Evolutionary conservation across 64 coral and sea anemone species (phyloP), one percentile per base, ranked within the genome.

Genomic region (Anthopleura sola): DNA sequence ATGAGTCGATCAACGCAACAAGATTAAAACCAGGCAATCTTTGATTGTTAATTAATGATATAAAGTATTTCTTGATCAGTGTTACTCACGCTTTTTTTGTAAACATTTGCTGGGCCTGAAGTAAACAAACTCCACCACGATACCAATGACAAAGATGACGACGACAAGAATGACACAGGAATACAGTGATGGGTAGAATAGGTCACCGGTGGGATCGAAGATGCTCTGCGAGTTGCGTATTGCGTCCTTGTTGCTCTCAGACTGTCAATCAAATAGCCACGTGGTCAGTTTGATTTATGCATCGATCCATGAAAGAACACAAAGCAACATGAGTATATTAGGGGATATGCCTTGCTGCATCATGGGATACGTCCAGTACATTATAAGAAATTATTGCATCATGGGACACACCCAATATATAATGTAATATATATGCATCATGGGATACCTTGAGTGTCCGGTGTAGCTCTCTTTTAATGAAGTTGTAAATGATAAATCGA

Each of bases 121-220:
- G 80, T 83, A 86, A 38, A 86, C 23, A 34, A 85, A 32, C 69
- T 95, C 90, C 14, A 57, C 69, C 11, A 89, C 6, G 14, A 80
- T 21, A 5, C 90, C 93, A 86, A 95, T 26, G 21, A 86, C 20
- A 3, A 95, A 56, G 31, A 93, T 90, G 33, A 98, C 44, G 57
- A 83, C 68, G 6, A 89, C 90, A 54, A 98, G 60, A 19, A 21
- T 77, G n/a, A 94, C 44, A 74, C 92, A 92, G 19, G 86, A 83
- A 54, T 94, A 94, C 55, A 98, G 62, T 0, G 95, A 94, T 6
- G 95, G 95, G 26, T 78, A 92, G 51, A 98, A 98, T 82, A 98
- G 37, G n/a, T 98, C 95, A 0, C 95, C 95, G 3, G 95, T 98
- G 0, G 95, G 92, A 66, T 98, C 89, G 55, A 98, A 94, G 16